Evolutionary conservation across 2,113 vertebrate species (phyloP).

Genomic region (Irena cyanogastra): DNA sequence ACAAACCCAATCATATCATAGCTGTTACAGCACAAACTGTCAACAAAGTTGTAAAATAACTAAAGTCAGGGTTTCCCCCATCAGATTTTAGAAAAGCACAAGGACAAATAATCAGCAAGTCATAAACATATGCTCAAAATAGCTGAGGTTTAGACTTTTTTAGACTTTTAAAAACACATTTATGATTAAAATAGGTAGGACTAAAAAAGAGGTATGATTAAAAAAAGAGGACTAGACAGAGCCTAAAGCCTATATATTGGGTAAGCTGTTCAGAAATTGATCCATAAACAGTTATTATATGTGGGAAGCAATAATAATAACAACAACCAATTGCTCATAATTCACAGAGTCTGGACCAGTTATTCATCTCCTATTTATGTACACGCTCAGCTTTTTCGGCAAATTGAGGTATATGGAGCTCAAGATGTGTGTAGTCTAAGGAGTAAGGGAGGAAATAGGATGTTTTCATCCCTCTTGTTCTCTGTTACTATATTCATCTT

Average conservation of each 20-base stretch:
- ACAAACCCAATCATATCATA: slow-evolving; percentile 49
- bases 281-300: background rate
- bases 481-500: background rate
- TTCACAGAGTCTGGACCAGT: background rate
- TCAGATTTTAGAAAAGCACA: slow-evolving; percentile 25
- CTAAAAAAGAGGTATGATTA: too few relatives aligned
- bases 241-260: background rate
- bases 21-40: slow-evolving; percentile 47
- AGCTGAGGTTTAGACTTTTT: background rate
- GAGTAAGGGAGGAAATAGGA: background rate
- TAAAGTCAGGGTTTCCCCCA: slow-evolving; percentile 47
- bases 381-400: background rate
- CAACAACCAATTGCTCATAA: background rate
- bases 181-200: background rate
- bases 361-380: background rate
- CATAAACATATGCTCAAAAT: background rate
- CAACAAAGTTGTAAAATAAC: slow-evolving; percentile 58
- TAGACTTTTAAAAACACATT: background rate
- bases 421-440: background rate
- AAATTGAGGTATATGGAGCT: background rate
- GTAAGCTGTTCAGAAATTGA: background rate
- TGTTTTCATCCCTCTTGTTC: background rate
- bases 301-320: background rate
- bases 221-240: background rate
- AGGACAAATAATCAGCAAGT: slow-evolving; percentile 20